These are phyloP conservation scores for Helogale parvula DNA, from an alignment of 2,113 vertebrate genomes.

Conservation along the genomic window DNA sequence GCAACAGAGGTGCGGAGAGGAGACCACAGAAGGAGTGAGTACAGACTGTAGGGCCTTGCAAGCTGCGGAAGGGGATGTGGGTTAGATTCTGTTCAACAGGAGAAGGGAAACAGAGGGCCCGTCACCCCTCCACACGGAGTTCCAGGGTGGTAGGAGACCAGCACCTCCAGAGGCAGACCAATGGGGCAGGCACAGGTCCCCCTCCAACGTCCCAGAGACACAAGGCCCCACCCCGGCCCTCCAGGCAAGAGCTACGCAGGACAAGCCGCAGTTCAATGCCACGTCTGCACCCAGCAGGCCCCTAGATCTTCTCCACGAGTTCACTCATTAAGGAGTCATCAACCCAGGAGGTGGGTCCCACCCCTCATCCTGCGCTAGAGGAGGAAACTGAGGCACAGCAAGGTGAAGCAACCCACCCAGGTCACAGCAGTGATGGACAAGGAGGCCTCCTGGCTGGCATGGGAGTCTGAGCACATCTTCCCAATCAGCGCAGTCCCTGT, in stretches of 20 bases:
- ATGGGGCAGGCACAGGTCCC: not conserved
- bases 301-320: no score
- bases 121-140: not conserved
- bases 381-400: not conserved
- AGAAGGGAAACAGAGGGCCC: not conserved
- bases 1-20: no score
- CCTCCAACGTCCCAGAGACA: not conserved
- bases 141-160: not conserved
- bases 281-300: not conserved
- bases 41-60: not conserved
- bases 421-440: not conserved
- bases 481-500: accelerated
- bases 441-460: accelerated
- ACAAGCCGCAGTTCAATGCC: no score
- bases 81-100: not conserved
- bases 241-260: accelerated
- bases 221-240: not conserved
- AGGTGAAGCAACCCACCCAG: not conserved
- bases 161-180: not conserved
- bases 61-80: accelerated
- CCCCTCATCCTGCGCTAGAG: not conserved
- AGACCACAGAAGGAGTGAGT: not conserved
- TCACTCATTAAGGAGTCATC: accelerated
- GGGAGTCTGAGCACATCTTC: accelerated
- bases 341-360: not conserved